Evolutionary conservation across 2,888 invertebrate genomes (phyloP).

Genomic region (Polyommatus icarus): DNA sequence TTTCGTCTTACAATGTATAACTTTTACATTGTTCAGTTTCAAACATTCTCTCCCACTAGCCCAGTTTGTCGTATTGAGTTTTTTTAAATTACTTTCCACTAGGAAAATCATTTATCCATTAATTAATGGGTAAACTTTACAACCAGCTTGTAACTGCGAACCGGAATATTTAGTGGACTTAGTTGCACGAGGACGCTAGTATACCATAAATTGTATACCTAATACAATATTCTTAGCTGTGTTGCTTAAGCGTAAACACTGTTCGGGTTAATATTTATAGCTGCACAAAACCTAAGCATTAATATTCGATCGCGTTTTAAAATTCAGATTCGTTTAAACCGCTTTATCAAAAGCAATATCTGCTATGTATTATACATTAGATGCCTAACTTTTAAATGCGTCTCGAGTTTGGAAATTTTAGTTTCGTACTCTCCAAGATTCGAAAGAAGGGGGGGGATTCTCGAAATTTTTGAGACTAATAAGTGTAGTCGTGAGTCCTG

Average conservation of each 20-base stretch:
- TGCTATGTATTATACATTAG: slow-evolving; percentile 76
- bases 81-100: background rate
- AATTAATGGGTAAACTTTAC: background rate
- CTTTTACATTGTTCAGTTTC: background rate
- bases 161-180: slow-evolving; percentile 5
- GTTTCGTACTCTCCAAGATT: slow-evolving; percentile 58
- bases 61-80: background rate
- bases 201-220: background rate
- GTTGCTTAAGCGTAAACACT: slow-evolving; percentile 42
- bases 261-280: slow-evolving; percentile 71
- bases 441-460: slow-evolving; percentile 61
- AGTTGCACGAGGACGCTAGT: slow-evolving; percentile 10
- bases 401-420: slow-evolving; percentile 59
- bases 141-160: background rate
- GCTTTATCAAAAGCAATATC: slow-evolving; percentile 79
- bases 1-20: background rate
- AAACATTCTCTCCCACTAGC: background rate
- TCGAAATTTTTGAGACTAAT: slow-evolving; percentile 78
- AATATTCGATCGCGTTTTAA: slow-evolving; percentile 76
- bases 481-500: slow-evolving; percentile 69
- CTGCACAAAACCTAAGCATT: slow-evolving; percentile 68
- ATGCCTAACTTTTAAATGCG: slow-evolving; percentile 70
- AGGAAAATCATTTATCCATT: background rate
- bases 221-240: slow-evolving; percentile 22
- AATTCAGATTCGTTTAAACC: slow-evolving; percentile 77